phyloP scores from a whole-genome alignment of 1,140 invertebrate genomes.

The Chionoecetes opilio region DNA sequence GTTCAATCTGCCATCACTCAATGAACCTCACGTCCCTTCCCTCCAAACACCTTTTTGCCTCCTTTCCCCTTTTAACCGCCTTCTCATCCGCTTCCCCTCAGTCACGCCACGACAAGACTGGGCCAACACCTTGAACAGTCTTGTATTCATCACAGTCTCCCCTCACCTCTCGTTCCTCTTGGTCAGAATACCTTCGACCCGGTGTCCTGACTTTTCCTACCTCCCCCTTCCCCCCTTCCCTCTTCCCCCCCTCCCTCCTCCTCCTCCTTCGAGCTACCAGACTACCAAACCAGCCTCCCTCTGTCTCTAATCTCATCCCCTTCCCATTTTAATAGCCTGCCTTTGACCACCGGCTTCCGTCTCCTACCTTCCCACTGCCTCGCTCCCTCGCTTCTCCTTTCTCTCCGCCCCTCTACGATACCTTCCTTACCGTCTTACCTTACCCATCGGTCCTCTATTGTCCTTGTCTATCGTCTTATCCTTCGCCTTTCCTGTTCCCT shows the following conservation, averaged over 20 bases:
- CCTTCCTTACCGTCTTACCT: background rate
- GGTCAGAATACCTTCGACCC: too few relatives aligned
- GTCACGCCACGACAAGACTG: background rate
- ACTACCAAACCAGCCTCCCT: background rate
- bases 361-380: background rate
- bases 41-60: background rate
- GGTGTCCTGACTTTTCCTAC: background rate
- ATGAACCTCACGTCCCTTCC: too few relatives aligned
- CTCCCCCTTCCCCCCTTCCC: background rate
- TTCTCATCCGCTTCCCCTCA: background rate
- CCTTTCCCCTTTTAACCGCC: too few relatives aligned
- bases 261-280: background rate
- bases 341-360: slow-evolving; percentile 12
- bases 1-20: background rate
- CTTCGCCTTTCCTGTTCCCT: background rate
- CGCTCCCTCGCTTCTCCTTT: background rate
- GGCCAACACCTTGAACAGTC: too few relatives aligned
- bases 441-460: background rate
- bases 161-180: slow-evolving; percentile 9
- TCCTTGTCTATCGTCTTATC: slow-evolving; percentile 4
- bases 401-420: background rate
- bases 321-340: slow-evolving; percentile 17
- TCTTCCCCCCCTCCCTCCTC: background rate
- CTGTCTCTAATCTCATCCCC: slow-evolving; percentile 15
- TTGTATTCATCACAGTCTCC: background rate